Percentiles rank a stretch among this genome's conserved stretches.
Evolutionary conservation across 1,140 invertebrate genomes (phyloP).

Genomic region (Orius insidiosus): DNA sequence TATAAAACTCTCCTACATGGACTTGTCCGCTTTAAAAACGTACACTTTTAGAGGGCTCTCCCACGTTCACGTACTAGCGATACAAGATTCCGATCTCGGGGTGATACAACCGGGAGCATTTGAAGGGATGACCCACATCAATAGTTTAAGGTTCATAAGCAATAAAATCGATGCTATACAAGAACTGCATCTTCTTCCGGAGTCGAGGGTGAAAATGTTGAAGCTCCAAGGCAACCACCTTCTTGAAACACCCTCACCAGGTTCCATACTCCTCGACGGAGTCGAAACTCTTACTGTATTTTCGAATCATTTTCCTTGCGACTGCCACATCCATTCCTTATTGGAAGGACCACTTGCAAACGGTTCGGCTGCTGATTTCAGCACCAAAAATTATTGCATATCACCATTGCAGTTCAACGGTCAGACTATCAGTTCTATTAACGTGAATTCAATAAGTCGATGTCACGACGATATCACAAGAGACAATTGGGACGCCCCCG

Average conservation of each 20-base stretch:
- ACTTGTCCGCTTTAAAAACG: constrained; percentile 44
- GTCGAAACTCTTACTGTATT: constrained; percentile 47
- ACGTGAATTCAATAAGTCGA: constrained; percentile 41
- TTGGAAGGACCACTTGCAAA: constrained; percentile 52
- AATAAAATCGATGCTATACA: constrained; percentile 69
- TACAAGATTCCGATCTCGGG: constrained; percentile 64
- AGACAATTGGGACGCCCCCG: constrained; percentile 37
- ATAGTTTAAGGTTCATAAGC: constrained; percentile 52
- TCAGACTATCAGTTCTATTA: constrained; percentile 46
- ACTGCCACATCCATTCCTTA: constrained; percentile 58
- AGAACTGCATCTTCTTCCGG: constrained; percentile 43
- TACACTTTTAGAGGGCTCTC: constrained; percentile 58
- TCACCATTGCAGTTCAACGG: constrained; percentile 65
- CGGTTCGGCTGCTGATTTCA: constrained; percentile 42
- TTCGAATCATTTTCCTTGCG: constrained; percentile 67
- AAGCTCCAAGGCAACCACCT: constrained; percentile 65
- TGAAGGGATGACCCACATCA: constrained; percentile 45
- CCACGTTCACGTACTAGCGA: constrained; percentile 49
- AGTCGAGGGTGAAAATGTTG: constrained; percentile 46
- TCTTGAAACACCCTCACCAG: constrained; percentile 46
- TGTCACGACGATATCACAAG: constrained; percentile 46
- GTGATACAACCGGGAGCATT: constrained; percentile 52
- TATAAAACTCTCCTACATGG: constrained; percentile 64
- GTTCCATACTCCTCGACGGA: constrained; percentile 39
- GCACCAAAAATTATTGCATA: constrained; percentile 63